These are phyloP conservation scores for Catostylus mosaicus DNA, from an alignment of 30 jellyfish, hydroid and myxozoan genomes.

Conservation along the genomic window DNA sequence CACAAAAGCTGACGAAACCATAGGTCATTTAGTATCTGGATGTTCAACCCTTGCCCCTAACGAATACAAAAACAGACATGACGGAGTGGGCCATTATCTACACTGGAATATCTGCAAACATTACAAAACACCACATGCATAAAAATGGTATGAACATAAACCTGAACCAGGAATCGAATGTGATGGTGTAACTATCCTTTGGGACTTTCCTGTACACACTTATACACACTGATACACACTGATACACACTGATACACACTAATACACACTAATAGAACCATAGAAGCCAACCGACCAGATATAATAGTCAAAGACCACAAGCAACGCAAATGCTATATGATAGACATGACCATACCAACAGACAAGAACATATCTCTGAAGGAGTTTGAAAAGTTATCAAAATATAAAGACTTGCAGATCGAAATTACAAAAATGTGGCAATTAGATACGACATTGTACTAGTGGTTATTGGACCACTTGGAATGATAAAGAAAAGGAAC, in stretches of 20 bases:
- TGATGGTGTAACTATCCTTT: too few species aligned
- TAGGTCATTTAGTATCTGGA: neutral
- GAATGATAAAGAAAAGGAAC: conserved; percentile 23
- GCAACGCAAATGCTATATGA: too few species aligned
- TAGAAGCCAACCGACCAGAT: too few species aligned
- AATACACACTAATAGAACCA: too few species aligned
- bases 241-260: too few species aligned
- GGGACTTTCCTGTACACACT: too few species aligned
- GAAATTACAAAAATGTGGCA: conserved; percentile 44
- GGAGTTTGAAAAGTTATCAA: conserved; percentile 24
- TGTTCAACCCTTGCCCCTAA: neutral
- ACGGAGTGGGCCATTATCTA: neutral
- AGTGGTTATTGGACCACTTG: conserved; percentile 32
- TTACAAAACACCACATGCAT: too few species aligned
- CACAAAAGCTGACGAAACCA: neutral
- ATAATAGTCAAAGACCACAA: too few species aligned
- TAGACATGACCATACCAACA: conserved; percentile 32
- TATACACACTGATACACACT: too few species aligned
- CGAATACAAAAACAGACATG: neutral
- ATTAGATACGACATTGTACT: neutral
- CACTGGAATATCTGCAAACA: too few species aligned
- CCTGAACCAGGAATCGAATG: too few species aligned
- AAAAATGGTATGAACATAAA: too few species aligned
- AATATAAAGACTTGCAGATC: conserved; percentile 28
- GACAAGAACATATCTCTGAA: conserved; percentile 25